phyloP scores from a whole-genome alignment of 2,797 vertebrate genomes.

The Muscicapa striata region DNA sequence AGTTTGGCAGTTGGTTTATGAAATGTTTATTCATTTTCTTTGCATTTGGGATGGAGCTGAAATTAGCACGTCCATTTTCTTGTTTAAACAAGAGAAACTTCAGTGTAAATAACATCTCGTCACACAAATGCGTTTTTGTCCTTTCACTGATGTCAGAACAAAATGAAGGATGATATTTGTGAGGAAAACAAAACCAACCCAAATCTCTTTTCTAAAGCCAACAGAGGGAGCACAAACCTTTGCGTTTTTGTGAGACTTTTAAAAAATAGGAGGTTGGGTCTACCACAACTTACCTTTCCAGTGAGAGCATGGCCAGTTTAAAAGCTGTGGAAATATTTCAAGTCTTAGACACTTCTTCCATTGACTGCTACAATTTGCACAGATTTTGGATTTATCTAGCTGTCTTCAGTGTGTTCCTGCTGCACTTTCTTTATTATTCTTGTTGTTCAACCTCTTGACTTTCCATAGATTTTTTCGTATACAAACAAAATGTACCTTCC shows the following conservation, averaged over 20 bases:
- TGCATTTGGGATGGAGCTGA: constrained; percentile 55
- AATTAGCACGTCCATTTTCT: constrained; percentile 63
- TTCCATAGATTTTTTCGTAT: constrained; percentile 3
- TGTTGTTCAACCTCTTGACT: neutral
- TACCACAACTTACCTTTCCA: constrained; percentile 26
- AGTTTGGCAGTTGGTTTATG: constrained; percentile 58
- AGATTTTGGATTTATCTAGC: neutral
- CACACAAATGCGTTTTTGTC: neutral
- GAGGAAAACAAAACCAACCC: constrained; percentile 34
- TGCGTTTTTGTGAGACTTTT: constrained; percentile 13
- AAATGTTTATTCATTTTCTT: constrained; percentile 70
- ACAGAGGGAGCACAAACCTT: constrained; percentile 71
- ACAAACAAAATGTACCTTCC: neutral
- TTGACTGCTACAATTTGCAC: neutral
- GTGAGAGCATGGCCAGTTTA: neutral
- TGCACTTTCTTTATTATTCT: neutral
- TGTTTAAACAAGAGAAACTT: constrained; percentile 62
- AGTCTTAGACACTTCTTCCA: neutral
- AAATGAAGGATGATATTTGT: constrained; percentile 40
- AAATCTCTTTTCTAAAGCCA: constrained; percentile 56
- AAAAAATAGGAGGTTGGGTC: neutral
- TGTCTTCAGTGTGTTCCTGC: neutral
- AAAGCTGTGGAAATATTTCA: neutral
- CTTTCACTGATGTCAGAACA: constrained; percentile 20
- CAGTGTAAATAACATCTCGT: constrained; percentile 32